Percentiles rank a stretch among this genome's conserved stretches.
Conservation (phyloP, 2,888 invertebrate genomes). For the Acanthacorydalis orientalis region DNA sequence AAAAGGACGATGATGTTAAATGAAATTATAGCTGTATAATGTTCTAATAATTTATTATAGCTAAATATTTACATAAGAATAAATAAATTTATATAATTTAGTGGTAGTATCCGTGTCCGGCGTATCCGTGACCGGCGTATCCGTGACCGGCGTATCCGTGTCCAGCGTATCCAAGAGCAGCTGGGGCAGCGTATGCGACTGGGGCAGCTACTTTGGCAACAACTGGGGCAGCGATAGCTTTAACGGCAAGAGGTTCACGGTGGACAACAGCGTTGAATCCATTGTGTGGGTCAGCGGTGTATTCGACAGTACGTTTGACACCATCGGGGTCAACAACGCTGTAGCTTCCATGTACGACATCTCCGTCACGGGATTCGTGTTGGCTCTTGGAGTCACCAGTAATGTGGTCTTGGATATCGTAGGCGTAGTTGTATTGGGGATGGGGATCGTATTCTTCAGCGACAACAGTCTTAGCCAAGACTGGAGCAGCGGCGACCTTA, state of each 20-base stretch:
- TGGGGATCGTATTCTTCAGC: constrained; percentile 6
- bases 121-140: too few species aligned
- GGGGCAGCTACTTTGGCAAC: constrained; percentile 6
- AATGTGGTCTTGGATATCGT: constrained; percentile 31
- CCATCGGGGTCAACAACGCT: constrained; percentile 38
- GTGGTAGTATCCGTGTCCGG: too few species aligned
- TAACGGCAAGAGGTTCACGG: constrained; percentile 32
- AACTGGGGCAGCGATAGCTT: constrained; percentile 21
- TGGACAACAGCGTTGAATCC: constrained; percentile 48
- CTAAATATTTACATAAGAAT: too few species aligned
- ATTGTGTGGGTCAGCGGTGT: constrained; percentile 41
- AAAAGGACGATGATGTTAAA: too few species aligned
- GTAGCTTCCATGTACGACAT: constrained; percentile 39
- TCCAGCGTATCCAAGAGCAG: background rate
- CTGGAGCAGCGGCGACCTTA: constrained; percentile 6
- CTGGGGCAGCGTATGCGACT: constrained; percentile 5
- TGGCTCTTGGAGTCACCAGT: constrained; percentile 32
- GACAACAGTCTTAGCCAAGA: background rate
- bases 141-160: background rate
- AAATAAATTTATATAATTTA: too few species aligned
- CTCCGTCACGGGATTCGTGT: constrained; percentile 33
- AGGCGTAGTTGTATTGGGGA: constrained; percentile 32
- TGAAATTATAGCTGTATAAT: too few species aligned
- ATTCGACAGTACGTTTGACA: constrained; percentile 33
- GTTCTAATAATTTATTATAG: too few species aligned